These are phyloP conservation scores for Pseudomyrmex concolor DNA, from an alignment of 1,140 invertebrate genomes.

Conservation along the genomic window DNA sequence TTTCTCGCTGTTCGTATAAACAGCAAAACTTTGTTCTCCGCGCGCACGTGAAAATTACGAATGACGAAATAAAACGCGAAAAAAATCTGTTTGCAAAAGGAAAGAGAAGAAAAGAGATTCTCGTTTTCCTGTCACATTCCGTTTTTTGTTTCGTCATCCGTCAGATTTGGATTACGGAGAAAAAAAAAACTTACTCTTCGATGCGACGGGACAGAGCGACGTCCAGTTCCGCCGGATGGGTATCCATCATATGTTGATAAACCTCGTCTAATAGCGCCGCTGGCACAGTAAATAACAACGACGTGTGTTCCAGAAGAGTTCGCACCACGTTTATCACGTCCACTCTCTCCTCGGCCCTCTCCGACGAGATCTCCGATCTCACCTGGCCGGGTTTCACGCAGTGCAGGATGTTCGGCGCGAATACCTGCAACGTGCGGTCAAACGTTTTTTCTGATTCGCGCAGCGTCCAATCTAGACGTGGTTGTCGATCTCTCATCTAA, in stretches of 20 bases:
- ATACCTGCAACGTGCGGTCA: conserved; percentile 85
- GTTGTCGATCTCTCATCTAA: background rate
- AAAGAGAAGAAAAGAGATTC: background rate
- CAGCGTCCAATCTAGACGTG: background rate
- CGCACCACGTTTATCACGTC: conserved; percentile 96
- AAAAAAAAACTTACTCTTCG: conserved; percentile 85
- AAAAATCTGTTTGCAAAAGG: background rate
- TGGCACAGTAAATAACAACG: conserved; percentile 91
- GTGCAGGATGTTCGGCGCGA: conserved; percentile 97
- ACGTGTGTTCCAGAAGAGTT: conserved; percentile 92
- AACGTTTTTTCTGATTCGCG: background rate
- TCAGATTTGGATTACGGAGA: background rate
- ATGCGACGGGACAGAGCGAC: conserved; percentile 85
- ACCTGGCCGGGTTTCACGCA: conserved; percentile 88
- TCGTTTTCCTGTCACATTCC: background rate
- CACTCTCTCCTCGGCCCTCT: conserved; percentile 91
- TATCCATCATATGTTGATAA: conserved; percentile 93
- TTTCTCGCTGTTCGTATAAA: too few species aligned
- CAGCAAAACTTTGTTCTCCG: too few species aligned
- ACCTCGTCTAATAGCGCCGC: conserved; percentile 93
- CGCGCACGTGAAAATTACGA: background rate
- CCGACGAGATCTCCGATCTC: conserved; percentile 87
- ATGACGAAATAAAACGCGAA: background rate
- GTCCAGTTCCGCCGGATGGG: conserved; percentile 92
- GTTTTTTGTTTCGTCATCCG: too few species aligned